Evolutionary conservation across 1,140 invertebrate genomes (phyloP).

Genomic region (Drosophila tropicalis): DNA sequence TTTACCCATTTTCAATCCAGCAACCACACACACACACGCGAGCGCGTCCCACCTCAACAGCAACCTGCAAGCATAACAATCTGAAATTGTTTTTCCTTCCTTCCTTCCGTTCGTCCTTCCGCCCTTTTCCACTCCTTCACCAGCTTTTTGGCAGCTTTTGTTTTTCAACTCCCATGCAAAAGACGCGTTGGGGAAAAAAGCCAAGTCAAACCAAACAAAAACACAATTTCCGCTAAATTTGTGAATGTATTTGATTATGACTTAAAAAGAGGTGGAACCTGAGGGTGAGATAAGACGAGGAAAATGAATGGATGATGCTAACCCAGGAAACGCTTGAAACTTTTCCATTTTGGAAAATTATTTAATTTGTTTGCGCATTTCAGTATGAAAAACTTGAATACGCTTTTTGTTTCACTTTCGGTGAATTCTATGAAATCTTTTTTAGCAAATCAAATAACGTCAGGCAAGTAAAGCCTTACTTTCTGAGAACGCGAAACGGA

Average conservation of each 20-base stretch:
- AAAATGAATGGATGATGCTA: slow-evolving; percentile 1
- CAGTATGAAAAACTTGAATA: background rate
- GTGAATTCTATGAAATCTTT: background rate
- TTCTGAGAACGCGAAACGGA: too few relatives aligned
- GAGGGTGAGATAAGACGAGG: background rate
- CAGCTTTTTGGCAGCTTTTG: background rate
- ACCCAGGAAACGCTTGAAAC: background rate
- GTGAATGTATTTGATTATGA: slow-evolving; percentile 12
- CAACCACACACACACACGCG: background rate
- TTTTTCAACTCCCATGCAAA: slow-evolving; percentile 1
- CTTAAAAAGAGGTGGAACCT: slow-evolving; percentile 1
- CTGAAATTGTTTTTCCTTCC: slow-evolving; percentile 14
- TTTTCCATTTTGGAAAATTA: slow-evolving; percentile 11
- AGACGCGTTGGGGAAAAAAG: background rate
- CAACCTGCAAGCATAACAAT: slow-evolving; percentile 12
- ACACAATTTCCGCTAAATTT: slow-evolving; percentile 13
- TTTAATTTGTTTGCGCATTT: slow-evolving; percentile 7
- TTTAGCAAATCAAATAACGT: background rate
- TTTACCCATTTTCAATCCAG: slow-evolving; percentile 1
- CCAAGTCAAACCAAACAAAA: slow-evolving; percentile 12
- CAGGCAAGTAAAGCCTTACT: too few relatives aligned
- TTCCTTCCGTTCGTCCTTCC: background rate
- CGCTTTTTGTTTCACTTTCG: background rate
- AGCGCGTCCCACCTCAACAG: background rate
- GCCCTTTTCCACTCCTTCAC: background rate